These are phyloP conservation scores for Gopherus flavomarginatus DNA, from an alignment of 2,113 vertebrate species.

Conservation along the genomic window DNA sequence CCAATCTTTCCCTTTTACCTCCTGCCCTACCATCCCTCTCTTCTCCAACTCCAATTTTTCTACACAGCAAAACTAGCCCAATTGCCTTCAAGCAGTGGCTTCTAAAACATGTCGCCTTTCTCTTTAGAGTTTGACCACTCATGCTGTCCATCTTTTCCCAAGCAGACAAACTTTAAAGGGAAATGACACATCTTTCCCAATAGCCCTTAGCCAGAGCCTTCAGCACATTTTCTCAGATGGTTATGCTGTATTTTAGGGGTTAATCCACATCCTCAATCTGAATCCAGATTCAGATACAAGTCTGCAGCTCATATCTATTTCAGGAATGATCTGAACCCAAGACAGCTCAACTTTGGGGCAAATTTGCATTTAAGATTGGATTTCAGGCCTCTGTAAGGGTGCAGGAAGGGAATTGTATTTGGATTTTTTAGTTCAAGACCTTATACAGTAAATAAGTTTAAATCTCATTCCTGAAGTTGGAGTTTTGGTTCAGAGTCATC, in stretches of 20 bases:
- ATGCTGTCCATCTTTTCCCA: not conserved
- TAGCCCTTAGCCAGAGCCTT: not conserved
- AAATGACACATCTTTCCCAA: accelerated
- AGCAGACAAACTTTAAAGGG: not conserved
- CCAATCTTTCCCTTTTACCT: not conserved
- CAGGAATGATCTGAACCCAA: not conserved
- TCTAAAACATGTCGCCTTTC: accelerated
- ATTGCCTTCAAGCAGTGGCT: not conserved
- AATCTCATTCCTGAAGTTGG: not conserved
- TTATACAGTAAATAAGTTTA: not conserved
- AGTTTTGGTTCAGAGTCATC: not conserved
- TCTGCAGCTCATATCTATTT: not conserved
- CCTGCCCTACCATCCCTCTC: not conserved
- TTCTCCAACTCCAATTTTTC: not conserved
- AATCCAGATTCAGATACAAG: not conserved
- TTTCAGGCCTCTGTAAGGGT: not conserved
- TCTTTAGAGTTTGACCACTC: not conserved
- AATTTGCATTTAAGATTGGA: not conserved
- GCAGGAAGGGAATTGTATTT: not conserved
- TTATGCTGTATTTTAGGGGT: not conserved
- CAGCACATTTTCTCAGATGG: no score
- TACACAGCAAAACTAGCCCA: not conserved
- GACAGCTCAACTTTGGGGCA: not conserved
- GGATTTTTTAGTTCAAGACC: not conserved
- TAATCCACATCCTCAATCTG: not conserved